Evolutionary conservation across 2,888 invertebrate species (phyloP).

Genomic region (Calliphora vomitoria): DNA sequence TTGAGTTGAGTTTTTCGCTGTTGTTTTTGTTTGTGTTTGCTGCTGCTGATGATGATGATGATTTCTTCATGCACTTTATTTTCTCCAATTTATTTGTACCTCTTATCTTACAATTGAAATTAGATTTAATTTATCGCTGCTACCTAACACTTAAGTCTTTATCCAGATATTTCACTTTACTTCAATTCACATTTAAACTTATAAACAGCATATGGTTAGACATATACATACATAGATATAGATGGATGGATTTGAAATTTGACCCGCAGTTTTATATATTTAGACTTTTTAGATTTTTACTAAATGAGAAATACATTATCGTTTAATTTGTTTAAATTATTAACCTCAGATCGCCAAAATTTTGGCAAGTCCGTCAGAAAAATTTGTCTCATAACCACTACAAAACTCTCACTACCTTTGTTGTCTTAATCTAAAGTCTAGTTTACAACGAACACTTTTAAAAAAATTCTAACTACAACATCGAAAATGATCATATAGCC

Average conservation of each 20-base stretch:
- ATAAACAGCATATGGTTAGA: background rate
- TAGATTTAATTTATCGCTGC: constrained; percentile 66
- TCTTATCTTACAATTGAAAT: constrained; percentile 64
- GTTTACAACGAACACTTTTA: no score
- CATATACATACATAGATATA: no score
- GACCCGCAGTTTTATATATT: background rate
- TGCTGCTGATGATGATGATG: constrained; percentile 24
- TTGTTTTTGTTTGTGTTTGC: background rate
- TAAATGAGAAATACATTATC: background rate
- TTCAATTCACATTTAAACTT: constrained; percentile 21
- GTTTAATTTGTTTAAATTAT: no score
- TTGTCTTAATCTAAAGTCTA: no score
- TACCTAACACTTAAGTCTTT: constrained; percentile 55
- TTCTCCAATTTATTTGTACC: constrained; percentile 61
- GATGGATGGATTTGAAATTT: background rate
- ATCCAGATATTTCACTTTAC: constrained; percentile 44
- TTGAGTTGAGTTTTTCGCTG: constrained; percentile 9
- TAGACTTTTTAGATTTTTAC: background rate
- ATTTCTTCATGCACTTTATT: constrained; percentile 44
- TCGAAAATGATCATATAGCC: no score
- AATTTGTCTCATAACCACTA: no score
- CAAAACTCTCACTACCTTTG: no score
- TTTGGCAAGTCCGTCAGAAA: no score
- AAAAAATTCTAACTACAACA: no score
- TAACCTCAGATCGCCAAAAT: no score